Conservation (phyloP, 92 coral and sea anemone species). For the Phenganax marumi region DNA sequence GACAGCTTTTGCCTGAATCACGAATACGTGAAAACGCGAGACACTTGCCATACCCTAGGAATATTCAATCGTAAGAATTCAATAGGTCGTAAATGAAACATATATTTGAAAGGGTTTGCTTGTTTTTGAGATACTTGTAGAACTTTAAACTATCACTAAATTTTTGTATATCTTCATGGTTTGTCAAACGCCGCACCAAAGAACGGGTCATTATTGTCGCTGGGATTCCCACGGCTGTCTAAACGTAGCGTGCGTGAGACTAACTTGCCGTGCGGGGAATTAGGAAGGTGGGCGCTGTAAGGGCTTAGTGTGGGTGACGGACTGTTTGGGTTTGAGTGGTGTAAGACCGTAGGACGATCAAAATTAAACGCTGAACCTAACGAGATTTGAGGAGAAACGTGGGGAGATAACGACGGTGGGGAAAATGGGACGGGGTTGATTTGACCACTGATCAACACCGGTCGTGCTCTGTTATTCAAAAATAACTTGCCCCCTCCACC, state of each 20-base stretch:
- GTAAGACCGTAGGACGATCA: constrained; percentile 80
- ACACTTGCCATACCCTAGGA: too few relatives aligned
- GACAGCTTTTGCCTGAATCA: too few relatives aligned
- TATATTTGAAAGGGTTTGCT: too few relatives aligned
- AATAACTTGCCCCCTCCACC: constrained; percentile 35
- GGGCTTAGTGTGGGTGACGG: constrained; percentile 91
- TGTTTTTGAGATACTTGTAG: not conserved
- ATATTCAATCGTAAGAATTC: too few relatives aligned
- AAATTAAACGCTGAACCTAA: constrained; percentile 81
- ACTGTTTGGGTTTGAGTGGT: constrained; percentile 75
- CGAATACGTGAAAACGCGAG: too few relatives aligned
- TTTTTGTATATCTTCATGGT: not conserved
- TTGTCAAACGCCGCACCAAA: constrained; percentile 43
- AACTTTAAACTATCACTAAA: not conserved
- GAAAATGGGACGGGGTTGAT: constrained; percentile 84
- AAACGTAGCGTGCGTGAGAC: constrained; percentile 34
- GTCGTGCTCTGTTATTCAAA: constrained; percentile 44
- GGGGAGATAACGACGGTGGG: constrained; percentile 86
- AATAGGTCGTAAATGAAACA: too few relatives aligned
- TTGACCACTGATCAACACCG: constrained; percentile 49
- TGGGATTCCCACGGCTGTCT: constrained; percentile 32
- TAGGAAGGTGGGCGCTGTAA: constrained; percentile 71
- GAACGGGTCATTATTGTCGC: constrained; percentile 42
- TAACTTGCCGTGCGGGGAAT: constrained; percentile 43
- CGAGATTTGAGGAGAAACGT: constrained; percentile 79